These are phyloP conservation scores for Carabus problematicus DNA, from an alignment of 2,888 invertebrate species.

Conservation along the genomic window DNA sequence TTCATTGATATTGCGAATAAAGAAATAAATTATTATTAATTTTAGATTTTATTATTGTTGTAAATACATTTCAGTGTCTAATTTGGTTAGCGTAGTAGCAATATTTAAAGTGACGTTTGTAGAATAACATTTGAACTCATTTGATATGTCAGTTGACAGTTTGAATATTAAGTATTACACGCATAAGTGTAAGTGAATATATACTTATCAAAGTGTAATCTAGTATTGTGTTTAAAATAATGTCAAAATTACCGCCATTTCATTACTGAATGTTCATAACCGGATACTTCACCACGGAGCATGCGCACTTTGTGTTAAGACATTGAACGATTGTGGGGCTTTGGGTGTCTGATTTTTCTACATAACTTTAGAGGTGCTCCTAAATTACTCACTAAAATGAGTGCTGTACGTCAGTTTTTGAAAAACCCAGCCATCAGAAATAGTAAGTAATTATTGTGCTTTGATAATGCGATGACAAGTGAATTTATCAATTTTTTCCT, in stretches of 20 bases:
- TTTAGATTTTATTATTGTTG: no score
- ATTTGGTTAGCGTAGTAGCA: no score
- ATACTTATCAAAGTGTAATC: neutral
- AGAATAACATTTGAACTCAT: no score
- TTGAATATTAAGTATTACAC: slow-evolving; percentile 1
- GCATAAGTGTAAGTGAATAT: slow-evolving; percentile 8
- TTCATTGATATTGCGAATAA: no score
- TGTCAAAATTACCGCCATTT: slow-evolving; percentile 21
- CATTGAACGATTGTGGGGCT: slow-evolving; percentile 23
- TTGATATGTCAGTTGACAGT: no score
- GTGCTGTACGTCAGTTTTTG: slow-evolving; percentile 23
- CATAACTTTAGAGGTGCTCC: slow-evolving; percentile 11
- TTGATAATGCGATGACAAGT: slow-evolving; percentile 1
- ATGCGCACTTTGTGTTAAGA: slow-evolving; percentile 20
- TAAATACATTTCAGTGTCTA: no score
- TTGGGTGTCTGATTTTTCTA: slow-evolving; percentile 18
- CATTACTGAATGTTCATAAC: neutral
- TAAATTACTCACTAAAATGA: slow-evolving; percentile 24
- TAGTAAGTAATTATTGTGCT: slow-evolving; percentile 19
- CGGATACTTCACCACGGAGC: slow-evolving; percentile 15
- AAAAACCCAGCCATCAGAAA: slow-evolving; percentile 11
- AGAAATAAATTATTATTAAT: no score
- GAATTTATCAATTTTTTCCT: neutral
- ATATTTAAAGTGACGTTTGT: no score
- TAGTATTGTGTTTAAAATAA: neutral